Conservation (phyloP, 2,797 vertebrate genomes). For the Poliocrania exsul region DNA sequence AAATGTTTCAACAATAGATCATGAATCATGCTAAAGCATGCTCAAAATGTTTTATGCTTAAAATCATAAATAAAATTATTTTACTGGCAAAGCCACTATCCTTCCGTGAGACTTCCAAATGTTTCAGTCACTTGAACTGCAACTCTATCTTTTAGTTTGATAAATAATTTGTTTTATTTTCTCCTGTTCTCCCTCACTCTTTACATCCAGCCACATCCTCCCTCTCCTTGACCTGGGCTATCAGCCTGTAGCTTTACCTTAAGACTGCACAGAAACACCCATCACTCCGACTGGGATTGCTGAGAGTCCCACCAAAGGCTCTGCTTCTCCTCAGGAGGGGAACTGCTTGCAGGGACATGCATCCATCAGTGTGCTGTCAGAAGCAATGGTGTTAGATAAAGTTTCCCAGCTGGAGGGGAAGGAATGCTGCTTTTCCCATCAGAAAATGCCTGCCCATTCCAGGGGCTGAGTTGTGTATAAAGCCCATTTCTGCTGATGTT, state of each 20-base stretch:
- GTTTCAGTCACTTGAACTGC: not conserved
- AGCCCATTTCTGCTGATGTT: not conserved
- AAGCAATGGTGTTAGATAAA: not conserved
- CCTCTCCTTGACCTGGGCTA: not conserved
- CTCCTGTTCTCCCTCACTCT: not conserved
- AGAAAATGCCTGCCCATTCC: not conserved
- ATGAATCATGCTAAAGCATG: not conserved
- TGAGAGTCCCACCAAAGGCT: not conserved
- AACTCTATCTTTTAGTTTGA: not conserved
- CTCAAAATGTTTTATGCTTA: not conserved
- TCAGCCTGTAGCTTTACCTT: not conserved
- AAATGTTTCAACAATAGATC: not conserved
- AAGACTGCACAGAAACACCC: not conserved
- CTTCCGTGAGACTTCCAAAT: not conserved
- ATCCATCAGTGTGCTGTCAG: not conserved
- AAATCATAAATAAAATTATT: not conserved
- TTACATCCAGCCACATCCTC: not conserved
- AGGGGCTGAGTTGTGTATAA: not conserved
- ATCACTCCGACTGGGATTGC: accelerated
- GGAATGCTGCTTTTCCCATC: conserved; percentile 22
- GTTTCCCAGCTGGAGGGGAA: not conserved
- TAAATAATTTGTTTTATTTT: not conserved
- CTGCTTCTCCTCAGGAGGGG: not conserved
- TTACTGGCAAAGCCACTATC: not conserved
- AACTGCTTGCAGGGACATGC: not conserved